phyloP scores from a whole-genome alignment of 2,113 vertebrate genomes.

The Hyla sarda region DNA sequence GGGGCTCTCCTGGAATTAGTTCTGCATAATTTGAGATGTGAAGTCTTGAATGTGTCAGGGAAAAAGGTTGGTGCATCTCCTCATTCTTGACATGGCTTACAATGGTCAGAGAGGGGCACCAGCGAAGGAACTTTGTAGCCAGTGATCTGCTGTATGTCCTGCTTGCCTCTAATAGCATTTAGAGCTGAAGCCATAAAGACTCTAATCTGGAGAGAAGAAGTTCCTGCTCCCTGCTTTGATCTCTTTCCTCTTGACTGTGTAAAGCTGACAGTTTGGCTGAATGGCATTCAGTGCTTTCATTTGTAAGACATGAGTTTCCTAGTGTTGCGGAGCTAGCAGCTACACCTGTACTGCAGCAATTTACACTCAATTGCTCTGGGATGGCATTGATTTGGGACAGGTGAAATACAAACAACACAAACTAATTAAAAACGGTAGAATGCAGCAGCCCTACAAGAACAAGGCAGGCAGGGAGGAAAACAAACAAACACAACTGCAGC shows the following conservation, averaged over 20 bases:
- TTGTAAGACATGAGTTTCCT: conserved; percentile 80
- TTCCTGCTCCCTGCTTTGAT: conserved; percentile 78
- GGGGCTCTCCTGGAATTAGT: conserved; percentile 69
- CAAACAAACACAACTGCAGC: conserved; percentile 79
- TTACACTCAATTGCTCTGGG: conserved; percentile 77
- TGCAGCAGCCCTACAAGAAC: conserved; percentile 79
- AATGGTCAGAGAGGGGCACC: conserved; percentile 65
- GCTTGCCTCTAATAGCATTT: conserved; percentile 76
- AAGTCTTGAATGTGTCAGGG: conserved; percentile 65
- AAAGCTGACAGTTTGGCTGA: conserved; percentile 79
- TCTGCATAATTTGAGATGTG: conserved; percentile 66
- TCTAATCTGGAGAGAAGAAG: conserved; percentile 77
- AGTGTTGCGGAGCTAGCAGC: conserved; percentile 76
- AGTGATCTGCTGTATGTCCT: conserved; percentile 67
- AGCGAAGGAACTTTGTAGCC: conserved; percentile 71
- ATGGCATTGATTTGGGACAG: conserved; percentile 79
- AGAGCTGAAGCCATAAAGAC: conserved; percentile 70
- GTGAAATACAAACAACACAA: conserved; percentile 78
- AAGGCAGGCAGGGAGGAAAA: conserved; percentile 69
- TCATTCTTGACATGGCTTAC: conserved; percentile 64
- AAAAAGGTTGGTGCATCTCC: conserved; percentile 64
- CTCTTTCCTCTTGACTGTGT: conserved; percentile 75
- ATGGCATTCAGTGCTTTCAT: conserved; percentile 78
- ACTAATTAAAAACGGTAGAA: conserved; percentile 83
- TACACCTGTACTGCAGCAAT: conserved; percentile 82